Evolutionary conservation across 2,113 vertebrate species (phyloP), one percentile per base, ranked within the genome.

Genomic region (Entelurus aequoreus): DNA sequence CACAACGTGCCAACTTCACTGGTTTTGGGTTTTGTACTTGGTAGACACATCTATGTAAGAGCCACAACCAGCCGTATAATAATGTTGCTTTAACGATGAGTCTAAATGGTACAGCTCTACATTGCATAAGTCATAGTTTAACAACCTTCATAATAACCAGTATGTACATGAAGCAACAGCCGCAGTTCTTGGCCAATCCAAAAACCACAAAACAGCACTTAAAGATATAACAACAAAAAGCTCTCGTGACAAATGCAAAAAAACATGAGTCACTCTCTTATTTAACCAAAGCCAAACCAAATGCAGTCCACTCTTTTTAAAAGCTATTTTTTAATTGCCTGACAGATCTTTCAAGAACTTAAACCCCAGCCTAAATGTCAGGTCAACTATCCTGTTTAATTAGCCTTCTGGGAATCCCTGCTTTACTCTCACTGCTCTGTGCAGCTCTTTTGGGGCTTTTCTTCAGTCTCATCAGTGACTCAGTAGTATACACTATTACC

Each of bases 121-220:
- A 36, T 55, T 55, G 15, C 54, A 16, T 56, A 16, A 38, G 15
- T 56, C n/a, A 37, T 56, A 56, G 11, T 56, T 40, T 37, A 40
- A 56, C 54, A 56, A 56, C 37, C 54, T 56, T 15, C 9, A 40
- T 37, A 37, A 56, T 38, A 16, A 40, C 38, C 37, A 16, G 7
- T 5, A 38, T 37, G 35, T 6, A 53, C 14, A 38, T n/a, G 19
- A n/a, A 54, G 15, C 54, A 56, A 42, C 40, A 15, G 9, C 28
- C 28, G 28, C 28, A 28, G 42, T 46, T 46, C 15, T 42, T 16
- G 36, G 37, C 37, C 37, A 56, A 56, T 40, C 38, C n/a, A 56
- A 56, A 56, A 56, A 56, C 54, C 54, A 56, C 54, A 56, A 42
- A 56, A 40, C 37, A 56, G 54, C 54, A 56, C 54, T 56, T 56